Conservation (phyloP, 2,113 vertebrate genomes). For the Dasyornis broadbenti region DNA sequence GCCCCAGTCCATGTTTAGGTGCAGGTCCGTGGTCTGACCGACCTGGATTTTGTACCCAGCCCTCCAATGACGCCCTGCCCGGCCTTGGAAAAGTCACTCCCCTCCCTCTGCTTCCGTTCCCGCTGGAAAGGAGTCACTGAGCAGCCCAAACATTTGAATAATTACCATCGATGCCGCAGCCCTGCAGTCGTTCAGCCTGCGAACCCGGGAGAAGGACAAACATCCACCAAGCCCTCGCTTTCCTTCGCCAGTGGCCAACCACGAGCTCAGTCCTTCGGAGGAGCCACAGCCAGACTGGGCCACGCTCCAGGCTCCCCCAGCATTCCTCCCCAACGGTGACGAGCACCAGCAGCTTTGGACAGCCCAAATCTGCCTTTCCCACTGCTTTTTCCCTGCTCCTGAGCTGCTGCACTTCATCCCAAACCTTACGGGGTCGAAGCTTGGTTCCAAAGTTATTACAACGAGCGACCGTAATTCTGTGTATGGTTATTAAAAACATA, state of each 20-base stretch:
- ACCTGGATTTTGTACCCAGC: not conserved
- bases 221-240: not conserved
- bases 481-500: not conserved
- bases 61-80: not conserved
- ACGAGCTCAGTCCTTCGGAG: not conserved
- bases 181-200: accelerated
- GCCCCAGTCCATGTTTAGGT: not conserved
- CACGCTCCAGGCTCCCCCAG: not conserved
- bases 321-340: not conserved
- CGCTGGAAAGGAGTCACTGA: not conserved
- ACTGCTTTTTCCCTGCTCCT: not conserved
- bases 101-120: not conserved
- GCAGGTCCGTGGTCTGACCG: not conserved
- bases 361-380: not conserved
- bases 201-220: not conserved
- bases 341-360: not conserved
- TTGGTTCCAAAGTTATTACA: not conserved
- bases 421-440: not conserved
- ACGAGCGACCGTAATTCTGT: not conserved
- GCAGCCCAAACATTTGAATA: not conserved
- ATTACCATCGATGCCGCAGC: not conserved
- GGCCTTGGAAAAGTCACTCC: not conserved
- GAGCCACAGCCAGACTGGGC: not conserved
- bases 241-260: not conserved
- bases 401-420: not conserved